phyloP scores from a whole-genome alignment of 2,797 vertebrate genomes.

The Eurystomus glaucurus region DNA sequence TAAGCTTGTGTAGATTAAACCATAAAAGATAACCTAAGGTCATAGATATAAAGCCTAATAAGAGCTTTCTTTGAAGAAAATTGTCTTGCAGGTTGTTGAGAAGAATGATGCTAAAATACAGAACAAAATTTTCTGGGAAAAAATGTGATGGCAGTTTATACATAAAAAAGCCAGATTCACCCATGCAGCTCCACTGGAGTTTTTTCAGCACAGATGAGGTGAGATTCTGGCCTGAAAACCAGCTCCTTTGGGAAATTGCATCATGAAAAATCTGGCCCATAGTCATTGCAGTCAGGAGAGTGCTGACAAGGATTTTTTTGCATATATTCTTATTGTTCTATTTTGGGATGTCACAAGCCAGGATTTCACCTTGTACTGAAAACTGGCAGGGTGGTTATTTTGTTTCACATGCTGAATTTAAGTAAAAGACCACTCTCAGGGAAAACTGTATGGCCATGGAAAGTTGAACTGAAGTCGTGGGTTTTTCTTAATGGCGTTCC shows the following conservation, averaged over 20 bases:
- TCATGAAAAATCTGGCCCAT: constrained; percentile 16
- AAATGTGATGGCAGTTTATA: constrained; percentile 34
- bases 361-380: neutral
- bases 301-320: constrained; percentile 17
- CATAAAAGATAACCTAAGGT: constrained; percentile 64
- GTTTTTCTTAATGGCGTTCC: neutral
- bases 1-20: constrained; percentile 49
- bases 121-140: constrained; percentile 24
- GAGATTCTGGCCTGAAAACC: constrained; percentile 34
- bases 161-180: neutral
- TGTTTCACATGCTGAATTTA: neutral
- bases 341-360: neutral
- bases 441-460: neutral
- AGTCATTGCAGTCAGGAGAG: neutral
- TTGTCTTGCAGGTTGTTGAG: constrained; percentile 48
- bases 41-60: constrained; percentile 61
- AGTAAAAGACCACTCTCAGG: neutral
- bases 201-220: constrained; percentile 18
- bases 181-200: neutral
- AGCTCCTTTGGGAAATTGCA: constrained; percentile 18
- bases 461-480: neutral
- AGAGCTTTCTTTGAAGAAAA: constrained; percentile 66
- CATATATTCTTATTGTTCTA: neutral
- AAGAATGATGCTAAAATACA: constrained; percentile 62
- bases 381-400: neutral